Evolutionary conservation across 2,113 vertebrate genomes (phyloP), one percentile per base, ranked within the genome.

Genomic region (Cyanocitta stelleri): DNA sequence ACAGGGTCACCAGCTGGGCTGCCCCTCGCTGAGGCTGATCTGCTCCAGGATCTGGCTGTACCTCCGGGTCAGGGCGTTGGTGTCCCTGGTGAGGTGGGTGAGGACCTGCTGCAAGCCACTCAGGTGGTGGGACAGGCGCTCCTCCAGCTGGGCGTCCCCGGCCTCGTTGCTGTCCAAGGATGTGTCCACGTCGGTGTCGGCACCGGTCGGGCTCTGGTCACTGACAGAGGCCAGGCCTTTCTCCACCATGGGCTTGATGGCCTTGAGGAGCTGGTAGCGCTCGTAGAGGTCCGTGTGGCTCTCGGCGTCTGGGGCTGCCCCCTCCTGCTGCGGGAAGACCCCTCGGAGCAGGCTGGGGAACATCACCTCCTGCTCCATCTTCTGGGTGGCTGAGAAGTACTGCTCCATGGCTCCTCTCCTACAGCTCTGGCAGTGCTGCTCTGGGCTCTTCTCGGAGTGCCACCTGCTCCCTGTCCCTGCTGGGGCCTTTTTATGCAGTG

Each of bases 361-460:
- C 97, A 99, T 98, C 58, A 99, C 93, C 52, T 98, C 98, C 87
- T 98, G 98, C 97, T 99, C 99, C 99, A 99, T 99, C 97, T 98
- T 97, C 9, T 90, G 97, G 3, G 98, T 98, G 1, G 97, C 97
- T 0, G 97, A 96, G 33, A 97, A 97, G 98, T 99, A 99, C 79
- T 95, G 93, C 68, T 97, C 98, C 98, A 99, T 97, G 59, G 98
- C 87, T 3, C 96, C 18, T 68, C 94, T 79, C 17, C 98, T 94
- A 91, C 96, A 95, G 89, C 85, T 98, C n/a, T 19, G 86, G 71
- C 95, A 87, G 9, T 66, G 59, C 83, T 63, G 96, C 51, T 37
- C 37, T 3, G 98, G 92, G 81, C 78, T 46, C 93, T 92, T 86
- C 98, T 51, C 1, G 4, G 9, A 13, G 5, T 33, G 35, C 37